Percentiles rank a stretch among this genome's conserved stretches.
Conservation (phyloP, 23 tunicate genomes). For the Oikopleura vanhoeffeni region DNA sequence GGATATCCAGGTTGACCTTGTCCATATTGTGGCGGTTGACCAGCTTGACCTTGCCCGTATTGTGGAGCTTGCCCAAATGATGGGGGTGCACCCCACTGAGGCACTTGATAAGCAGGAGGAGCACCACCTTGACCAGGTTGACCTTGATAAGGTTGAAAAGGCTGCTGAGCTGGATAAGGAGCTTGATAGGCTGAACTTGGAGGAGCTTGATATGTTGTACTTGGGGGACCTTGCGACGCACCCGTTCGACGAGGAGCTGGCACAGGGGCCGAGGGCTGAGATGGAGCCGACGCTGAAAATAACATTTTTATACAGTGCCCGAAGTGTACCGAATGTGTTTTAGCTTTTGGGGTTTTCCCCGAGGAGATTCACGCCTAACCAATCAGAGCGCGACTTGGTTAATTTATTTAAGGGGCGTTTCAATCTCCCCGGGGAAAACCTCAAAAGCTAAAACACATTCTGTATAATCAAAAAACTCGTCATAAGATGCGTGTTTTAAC, state of each 20-base stretch:
- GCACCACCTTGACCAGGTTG: conserved; percentile 57
- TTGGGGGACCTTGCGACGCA: background rate
- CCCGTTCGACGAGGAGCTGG: background rate
- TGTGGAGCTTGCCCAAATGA: conserved; percentile 1
- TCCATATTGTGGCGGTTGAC: background rate
- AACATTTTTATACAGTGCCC: too few relatives aligned
- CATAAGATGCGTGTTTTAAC: too few relatives aligned
- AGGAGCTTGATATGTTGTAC: background rate
- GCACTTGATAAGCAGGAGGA: background rate
- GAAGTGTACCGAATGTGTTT: too few relatives aligned
- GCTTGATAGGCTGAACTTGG: background rate
- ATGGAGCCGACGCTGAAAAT: too few relatives aligned
- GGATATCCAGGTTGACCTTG: background rate
- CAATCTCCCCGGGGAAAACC: too few relatives aligned
- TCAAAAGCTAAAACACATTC: too few relatives aligned
- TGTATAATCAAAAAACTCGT: too few relatives aligned
- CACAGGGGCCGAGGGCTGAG: too few relatives aligned
- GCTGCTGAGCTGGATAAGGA: background rate
- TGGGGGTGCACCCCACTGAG: background rate
- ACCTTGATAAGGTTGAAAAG: conserved; percentile 18
- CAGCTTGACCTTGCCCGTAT: conserved; percentile 53
- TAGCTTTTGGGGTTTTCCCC: too few relatives aligned
- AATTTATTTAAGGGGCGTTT: too few relatives aligned
- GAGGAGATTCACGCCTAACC: too few relatives aligned
- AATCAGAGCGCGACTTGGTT: too few relatives aligned